These are phyloP conservation scores for Lutjanus erythropterus DNA, from an alignment of 2,113 vertebrate genomes.

Conservation along the genomic window DNA sequence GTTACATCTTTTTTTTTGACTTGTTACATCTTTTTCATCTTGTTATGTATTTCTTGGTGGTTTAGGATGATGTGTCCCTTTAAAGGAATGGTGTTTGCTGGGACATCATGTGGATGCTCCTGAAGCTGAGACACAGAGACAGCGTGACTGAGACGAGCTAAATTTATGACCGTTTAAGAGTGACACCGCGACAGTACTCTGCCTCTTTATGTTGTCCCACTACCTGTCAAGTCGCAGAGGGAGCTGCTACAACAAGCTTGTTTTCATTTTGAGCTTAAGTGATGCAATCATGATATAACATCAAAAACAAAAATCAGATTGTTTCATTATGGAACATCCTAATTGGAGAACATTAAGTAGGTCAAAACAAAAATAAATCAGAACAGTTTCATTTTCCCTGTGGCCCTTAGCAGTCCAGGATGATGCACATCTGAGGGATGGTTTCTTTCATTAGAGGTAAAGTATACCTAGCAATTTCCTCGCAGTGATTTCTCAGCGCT, in stretches of 20 bases:
- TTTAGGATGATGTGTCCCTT: too few relatives aligned
- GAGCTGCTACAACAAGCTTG: conserved; percentile 35
- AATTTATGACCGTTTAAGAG: conserved; percentile 47
- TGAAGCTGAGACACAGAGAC: conserved; percentile 52
- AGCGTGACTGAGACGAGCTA: conserved; percentile 58
- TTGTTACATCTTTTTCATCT: too few relatives aligned
- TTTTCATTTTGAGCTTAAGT: conserved; percentile 49
- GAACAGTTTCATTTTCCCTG: conserved; percentile 36
- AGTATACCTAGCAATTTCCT: conserved; percentile 61
- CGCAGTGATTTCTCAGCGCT: conserved; percentile 57
- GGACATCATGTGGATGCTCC: conserved; percentile 48
- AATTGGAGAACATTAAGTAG: conserved; percentile 61
- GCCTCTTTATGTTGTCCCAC: conserved; percentile 47
- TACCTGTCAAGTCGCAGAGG: conserved; percentile 45
- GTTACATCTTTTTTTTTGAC: too few relatives aligned
- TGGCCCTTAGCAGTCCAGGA: conserved; percentile 24
- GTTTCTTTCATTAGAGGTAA: conserved; percentile 64
- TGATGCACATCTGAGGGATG: conserved; percentile 59
- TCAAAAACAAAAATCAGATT: conserved; percentile 18
- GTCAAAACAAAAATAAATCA: conserved; percentile 66
- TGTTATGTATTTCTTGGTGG: too few relatives aligned
- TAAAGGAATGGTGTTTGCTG: too few relatives aligned
- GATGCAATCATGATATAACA: conserved; percentile 62
- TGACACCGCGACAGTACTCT: conserved; percentile 37
- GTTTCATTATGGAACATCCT: conserved; percentile 41